A percentile compares a stretch with the other conserved stretches of the same genome.
Evolutionary conservation across 1,140 invertebrate species (phyloP).

Genomic region (Euwallacea similis): DNA sequence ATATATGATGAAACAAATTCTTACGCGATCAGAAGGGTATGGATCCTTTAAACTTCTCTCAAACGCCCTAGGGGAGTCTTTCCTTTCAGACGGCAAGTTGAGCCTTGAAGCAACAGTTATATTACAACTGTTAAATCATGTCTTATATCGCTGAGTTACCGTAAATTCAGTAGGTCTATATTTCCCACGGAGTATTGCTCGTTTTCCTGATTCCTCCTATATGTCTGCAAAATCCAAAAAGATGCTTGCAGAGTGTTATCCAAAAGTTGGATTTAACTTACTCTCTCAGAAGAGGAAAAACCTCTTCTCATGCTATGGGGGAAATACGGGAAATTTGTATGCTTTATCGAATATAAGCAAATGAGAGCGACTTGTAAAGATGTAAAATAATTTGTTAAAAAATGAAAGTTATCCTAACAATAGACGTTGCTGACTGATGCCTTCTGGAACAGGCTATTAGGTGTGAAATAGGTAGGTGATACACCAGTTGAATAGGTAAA

Average conservation of each 20-base stretch:
- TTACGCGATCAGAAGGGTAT: conserved; percentile 17
- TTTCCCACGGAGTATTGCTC: conserved; percentile 40
- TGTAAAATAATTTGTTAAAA: conserved; percentile 20
- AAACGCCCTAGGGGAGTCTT: conserved; percentile 11
- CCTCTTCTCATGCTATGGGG: conserved; percentile 42
- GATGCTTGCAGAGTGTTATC: not conserved
- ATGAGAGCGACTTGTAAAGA: not conserved
- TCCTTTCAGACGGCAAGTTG: conserved; percentile 18
- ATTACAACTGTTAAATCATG: not conserved
- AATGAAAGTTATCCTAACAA: no score
- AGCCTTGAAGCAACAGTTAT: conserved; percentile 18
- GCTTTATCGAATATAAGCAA: not conserved
- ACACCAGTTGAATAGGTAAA: no score
- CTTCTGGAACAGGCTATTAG: no score
- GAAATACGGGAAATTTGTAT: conserved; percentile 29
- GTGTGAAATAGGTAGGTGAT: no score
- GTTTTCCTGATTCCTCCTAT: conserved; percentile 29
- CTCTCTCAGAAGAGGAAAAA: conserved; percentile 35
- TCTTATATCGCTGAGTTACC: conserved; percentile 36
- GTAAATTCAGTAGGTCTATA: conserved; percentile 44
- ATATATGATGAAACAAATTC: not conserved
- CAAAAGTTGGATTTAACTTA: conserved; percentile 16
- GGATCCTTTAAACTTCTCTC: conserved; percentile 34
- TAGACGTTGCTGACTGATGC: no score
- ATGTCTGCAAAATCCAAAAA: conserved; percentile 32